Evolutionary conservation across 2,888 invertebrate species (phyloP).

Genomic region (Graphium colonna): DNA sequence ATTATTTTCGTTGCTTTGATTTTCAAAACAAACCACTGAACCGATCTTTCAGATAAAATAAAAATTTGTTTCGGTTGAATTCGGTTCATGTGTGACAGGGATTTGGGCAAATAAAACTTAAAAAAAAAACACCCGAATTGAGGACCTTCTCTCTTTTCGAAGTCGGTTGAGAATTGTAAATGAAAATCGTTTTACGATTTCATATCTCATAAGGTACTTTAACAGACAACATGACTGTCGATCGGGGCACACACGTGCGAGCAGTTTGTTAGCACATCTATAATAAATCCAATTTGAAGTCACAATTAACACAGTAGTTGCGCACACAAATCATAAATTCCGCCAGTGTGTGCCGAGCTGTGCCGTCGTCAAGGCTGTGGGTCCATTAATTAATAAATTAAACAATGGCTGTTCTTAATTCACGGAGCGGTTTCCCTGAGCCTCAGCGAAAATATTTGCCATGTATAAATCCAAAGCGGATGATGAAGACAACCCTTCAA

Average conservation of each 20-base stretch:
- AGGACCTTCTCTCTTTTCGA: too few relatives aligned
- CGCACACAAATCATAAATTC: conserved; percentile 26
- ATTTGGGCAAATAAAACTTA: too few relatives aligned
- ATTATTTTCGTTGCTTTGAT: too few relatives aligned
- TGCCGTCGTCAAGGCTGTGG: conserved; percentile 54
- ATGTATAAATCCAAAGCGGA: conserved; percentile 74
- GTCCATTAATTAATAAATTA: conserved; percentile 78
- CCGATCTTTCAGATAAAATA: too few relatives aligned
- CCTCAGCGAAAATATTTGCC: conserved; percentile 76
- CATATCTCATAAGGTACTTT: background rate
- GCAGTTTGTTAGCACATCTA: conserved; percentile 10
- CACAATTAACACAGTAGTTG: conserved; percentile 23
- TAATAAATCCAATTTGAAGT: conserved; percentile 23
- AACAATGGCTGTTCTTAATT: conserved; percentile 72
- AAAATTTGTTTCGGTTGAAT: too few relatives aligned
- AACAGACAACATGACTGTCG: background rate
- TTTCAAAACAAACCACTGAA: too few relatives aligned
- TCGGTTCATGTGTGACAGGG: too few relatives aligned
- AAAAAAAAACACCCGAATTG: too few relatives aligned
- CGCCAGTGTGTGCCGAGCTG: conserved; percentile 24
- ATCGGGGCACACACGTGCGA: conserved; percentile 8
- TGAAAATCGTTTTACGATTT: background rate
- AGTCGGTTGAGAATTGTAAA: too few relatives aligned
- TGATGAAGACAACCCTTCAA: conserved; percentile 79
- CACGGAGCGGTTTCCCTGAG: conserved; percentile 53